These are phyloP conservation scores for Caenorhabditis brenneri DNA, from an alignment of 1,140 invertebrate species.

Conservation along the genomic window DNA sequence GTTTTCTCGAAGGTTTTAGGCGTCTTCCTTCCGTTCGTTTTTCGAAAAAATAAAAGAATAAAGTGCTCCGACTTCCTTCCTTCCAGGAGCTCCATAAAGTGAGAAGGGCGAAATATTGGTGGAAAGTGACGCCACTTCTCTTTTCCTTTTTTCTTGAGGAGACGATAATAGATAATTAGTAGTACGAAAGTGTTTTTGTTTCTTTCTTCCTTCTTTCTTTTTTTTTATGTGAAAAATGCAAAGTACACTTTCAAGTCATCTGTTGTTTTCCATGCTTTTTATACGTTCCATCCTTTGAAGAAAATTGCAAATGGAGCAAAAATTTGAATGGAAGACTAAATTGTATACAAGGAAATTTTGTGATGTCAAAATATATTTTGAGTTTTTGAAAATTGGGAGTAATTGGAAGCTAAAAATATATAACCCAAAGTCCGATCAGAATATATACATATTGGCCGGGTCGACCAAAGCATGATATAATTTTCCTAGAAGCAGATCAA, in stretches of 20 bases:
- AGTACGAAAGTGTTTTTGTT: slow-evolving; percentile 12
- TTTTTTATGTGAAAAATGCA: background rate
- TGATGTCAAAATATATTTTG: background rate
- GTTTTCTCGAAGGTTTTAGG: background rate
- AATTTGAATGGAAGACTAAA: background rate
- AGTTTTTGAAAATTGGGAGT: background rate
- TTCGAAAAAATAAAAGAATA: too few species aligned
- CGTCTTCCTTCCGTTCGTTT: background rate
- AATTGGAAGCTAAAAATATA: too few species aligned
- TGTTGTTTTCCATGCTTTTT: too few species aligned
- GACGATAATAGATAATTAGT: slow-evolving; percentile 35
- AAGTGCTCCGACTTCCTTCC: background rate
- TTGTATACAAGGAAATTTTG: background rate
- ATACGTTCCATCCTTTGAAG: background rate
- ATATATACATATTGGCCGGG: too few species aligned
- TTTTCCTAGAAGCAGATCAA: too few species aligned
- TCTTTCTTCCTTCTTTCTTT: background rate
- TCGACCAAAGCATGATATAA: too few species aligned
- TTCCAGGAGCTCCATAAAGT: background rate
- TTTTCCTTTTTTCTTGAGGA: background rate
- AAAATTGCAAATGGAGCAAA: background rate
- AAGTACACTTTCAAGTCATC: too few species aligned
- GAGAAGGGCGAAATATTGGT: slow-evolving; percentile 1
- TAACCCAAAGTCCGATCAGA: too few species aligned
- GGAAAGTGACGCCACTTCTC: slow-evolving; percentile 22